These are phyloP conservation scores for Nyctibius grandis DNA, from an alignment of 2,797 vertebrate genomes.

Conservation along the genomic window DNA sequence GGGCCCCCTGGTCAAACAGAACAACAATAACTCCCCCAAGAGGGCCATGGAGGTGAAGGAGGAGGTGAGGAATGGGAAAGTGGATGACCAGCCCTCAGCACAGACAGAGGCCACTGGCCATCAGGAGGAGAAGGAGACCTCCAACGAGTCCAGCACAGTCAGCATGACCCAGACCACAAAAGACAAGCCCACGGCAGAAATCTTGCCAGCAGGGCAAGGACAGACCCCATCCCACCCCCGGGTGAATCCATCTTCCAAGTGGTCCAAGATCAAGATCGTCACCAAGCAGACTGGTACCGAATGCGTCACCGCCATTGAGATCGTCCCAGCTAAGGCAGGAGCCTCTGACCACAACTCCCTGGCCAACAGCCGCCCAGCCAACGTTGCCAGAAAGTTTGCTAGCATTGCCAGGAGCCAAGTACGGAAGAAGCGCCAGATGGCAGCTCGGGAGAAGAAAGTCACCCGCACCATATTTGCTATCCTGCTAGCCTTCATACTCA, in stretches of 20 bases:
- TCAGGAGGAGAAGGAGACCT: constrained; percentile 77
- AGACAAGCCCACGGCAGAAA: constrained; percentile 77
- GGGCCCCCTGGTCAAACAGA: constrained; percentile 85
- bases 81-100: constrained; percentile 79
- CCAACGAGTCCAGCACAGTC: constrained; percentile 87
- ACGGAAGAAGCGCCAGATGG: constrained; percentile 96
- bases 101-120: constrained; percentile 68
- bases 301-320: constrained; percentile 96
- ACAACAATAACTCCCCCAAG: constrained; percentile 82
- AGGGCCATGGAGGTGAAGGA: constrained; percentile 76
- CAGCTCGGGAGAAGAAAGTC: constrained; percentile 96
- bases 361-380: constrained; percentile 83
- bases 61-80: constrained; percentile 85
- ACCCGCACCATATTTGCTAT: constrained; percentile 97
- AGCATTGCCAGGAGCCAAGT: constrained; percentile 97
- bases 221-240: constrained; percentile 63
- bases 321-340: constrained; percentile 84
- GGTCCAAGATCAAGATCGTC: constrained; percentile 99
- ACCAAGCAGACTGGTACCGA: constrained; percentile 93
- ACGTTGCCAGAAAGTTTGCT: constrained; percentile 94
- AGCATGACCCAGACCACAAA: constrained; percentile 85
- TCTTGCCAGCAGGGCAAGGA: constrained; percentile 72
- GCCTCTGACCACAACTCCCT: constrained; percentile 81
- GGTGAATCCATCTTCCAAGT: constrained; percentile 79
- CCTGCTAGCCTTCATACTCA: constrained; percentile 93